Conservation (phyloP, 2,797 vertebrate species). For the Bucorvus abyssinicus region DNA sequence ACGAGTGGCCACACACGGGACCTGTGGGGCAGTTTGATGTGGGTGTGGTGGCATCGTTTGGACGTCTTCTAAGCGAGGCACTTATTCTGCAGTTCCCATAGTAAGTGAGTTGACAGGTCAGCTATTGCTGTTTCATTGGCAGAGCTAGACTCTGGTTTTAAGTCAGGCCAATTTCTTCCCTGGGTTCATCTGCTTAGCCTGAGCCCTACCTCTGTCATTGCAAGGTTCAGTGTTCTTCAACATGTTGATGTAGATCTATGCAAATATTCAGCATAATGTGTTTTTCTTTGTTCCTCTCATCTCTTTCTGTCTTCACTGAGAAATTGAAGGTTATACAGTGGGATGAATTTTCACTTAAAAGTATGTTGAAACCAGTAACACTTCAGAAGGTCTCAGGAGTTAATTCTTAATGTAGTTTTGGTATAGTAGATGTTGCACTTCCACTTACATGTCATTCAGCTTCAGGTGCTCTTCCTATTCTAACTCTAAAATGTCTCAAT, state of each 20-base stretch:
- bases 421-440: neutral
- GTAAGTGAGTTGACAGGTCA: constrained; percentile 73
- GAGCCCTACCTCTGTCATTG: rapidly evolving
- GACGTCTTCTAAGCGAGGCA: constrained; percentile 84
- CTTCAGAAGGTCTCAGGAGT: neutral
- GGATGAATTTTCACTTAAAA: neutral
- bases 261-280: neutral
- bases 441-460: neutral
- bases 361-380: neutral
- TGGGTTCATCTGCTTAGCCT: neutral
- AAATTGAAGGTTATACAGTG: neutral
- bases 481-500: constrained; percentile 31
- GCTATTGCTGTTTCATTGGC: rapidly evolving
- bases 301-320: neutral
- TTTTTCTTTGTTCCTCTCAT: neutral
- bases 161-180: neutral
- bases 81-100: constrained; percentile 90
- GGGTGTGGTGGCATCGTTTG: constrained; percentile 93
- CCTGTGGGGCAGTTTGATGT: constrained; percentile 82
- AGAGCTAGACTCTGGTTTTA: neutral
- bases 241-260: rapidly evolving
- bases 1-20: constrained; percentile 84
- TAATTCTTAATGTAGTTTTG: neutral
- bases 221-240: neutral
- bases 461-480: neutral